Evolutionary conservation across 2,113 vertebrate genomes (phyloP).

Genomic region (Dunckerocampus dactyliophorus): DNA sequence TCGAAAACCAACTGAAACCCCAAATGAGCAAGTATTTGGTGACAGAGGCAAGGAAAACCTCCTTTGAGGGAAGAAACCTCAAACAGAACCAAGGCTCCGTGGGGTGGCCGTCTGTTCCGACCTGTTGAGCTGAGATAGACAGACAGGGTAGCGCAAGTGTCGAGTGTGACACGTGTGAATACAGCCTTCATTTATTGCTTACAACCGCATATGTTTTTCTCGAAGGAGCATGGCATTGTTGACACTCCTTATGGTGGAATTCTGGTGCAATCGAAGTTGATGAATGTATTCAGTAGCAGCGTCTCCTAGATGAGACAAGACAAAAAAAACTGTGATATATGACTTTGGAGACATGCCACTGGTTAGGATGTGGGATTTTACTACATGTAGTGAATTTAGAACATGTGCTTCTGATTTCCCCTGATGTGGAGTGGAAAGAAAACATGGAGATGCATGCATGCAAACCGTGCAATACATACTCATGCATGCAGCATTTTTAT

Average conservation of each 20-base stretch:
- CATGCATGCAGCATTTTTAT: not conserved
- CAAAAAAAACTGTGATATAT: conserved; percentile 57
- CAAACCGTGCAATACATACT: conserved; percentile 6
- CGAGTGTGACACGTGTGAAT: not conserved
- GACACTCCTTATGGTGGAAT: conserved; percentile 39
- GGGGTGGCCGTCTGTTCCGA: too few relatives aligned
- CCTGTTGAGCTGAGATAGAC: not conserved
- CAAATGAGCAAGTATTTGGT: too few relatives aligned
- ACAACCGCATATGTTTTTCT: not conserved
- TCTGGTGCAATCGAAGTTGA: conserved; percentile 47
- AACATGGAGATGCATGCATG: conserved; percentile 16
- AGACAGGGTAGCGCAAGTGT: not conserved
- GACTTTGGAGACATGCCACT: conserved; percentile 44
- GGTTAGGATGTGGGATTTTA: conserved; percentile 48
- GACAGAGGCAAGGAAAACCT: too few relatives aligned
- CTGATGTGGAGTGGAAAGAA: conserved; percentile 20
- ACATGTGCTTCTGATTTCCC: conserved; percentile 60
- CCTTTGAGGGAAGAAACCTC: too few relatives aligned
- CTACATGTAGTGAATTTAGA: conserved; percentile 48
- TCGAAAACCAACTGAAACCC: too few relatives aligned
- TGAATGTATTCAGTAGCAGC: conserved; percentile 50
- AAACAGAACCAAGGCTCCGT: too few relatives aligned
- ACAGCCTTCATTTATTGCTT: not conserved
- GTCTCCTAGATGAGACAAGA: conserved; percentile 48
- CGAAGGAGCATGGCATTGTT: not conserved